phyloP scores from a whole-genome alignment of 2,113 vertebrate species.

The Raja brachyura region DNA sequence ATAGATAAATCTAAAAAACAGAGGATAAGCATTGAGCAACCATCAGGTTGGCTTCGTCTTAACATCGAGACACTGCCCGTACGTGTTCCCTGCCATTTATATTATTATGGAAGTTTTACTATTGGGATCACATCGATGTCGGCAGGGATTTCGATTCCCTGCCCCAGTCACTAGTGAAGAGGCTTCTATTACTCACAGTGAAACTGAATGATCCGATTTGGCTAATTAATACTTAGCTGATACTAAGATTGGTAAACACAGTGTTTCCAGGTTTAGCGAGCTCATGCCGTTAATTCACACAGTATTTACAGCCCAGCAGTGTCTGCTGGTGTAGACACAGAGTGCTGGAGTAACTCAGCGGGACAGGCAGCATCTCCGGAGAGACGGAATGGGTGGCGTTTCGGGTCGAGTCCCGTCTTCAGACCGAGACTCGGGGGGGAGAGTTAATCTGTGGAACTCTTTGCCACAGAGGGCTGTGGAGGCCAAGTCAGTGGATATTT shows the following conservation, averaged over 20 bases:
- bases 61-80: neutral
- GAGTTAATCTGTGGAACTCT: no score
- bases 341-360: no score
- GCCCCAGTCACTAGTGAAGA: neutral
- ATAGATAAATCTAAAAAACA: no score
- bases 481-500: no score
- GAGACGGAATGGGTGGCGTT: no score
- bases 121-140: neutral
- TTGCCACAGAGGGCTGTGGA: no score
- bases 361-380: no score
- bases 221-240: neutral
- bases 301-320: neutral
- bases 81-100: neutral
- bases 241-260: neutral
- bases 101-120: neutral
- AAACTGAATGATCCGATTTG: neutral
- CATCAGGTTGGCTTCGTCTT: neutral
- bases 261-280: neutral
- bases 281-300: neutral
- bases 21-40: neutral
- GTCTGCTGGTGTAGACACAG: neutral
- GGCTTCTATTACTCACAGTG: neutral
- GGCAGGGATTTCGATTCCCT: neutral
- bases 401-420: no score
- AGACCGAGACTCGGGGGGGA: no score